Base-by-base conservation (phyloP, 2,888 invertebrate species). In the Pollenia labialis region DNA sequence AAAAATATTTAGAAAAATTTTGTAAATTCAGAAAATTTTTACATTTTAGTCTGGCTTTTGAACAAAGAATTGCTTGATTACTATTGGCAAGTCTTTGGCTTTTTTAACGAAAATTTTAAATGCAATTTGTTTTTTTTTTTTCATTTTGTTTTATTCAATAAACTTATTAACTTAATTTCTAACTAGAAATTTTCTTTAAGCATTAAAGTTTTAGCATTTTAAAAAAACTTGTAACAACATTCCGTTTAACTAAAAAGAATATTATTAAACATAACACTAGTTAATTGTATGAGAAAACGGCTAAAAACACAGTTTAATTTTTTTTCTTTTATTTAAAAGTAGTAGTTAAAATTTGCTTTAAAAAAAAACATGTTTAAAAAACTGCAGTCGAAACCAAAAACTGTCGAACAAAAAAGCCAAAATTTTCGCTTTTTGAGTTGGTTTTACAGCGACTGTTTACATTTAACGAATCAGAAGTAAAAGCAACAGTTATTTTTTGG, bases 101-200 rank as follows among this genome's bases (percentile, higher is more conserved):
- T 48, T 10, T 42, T 89, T 10, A 52, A 68, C 52, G 60, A 71
- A 69, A 71, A 44, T 32, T 71, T 64, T 86, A 92, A 91, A 92
- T 92, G 92, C 92, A 92, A 92, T 92, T 92, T 92, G 91, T 92
- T 92, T 92, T 90, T 88, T 32, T 91, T 92, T 91, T 89, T n/a
- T n/a, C n/a, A 85, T 40, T 18, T 69, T 76, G 60, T 87, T 79
- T 75, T 50, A 32, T 32, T 32, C 0, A 32, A 32, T 32, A 32
- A 32, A 32, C 16, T 52, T 50, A 69, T 52, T 52, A 50, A 75
- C 48, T 84, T 81, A 64, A 54, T 18, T 60, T 79, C 14, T 60
- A 56, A 66, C 14, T 54, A 90, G 90, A 91, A 66, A 50, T 89
- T 60, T 89, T 75, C n/a, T 46, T 69, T 89, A 91, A 90, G 77